A percentile compares a stretch with the other conserved stretches of the same genome.
Evolutionary conservation across 2,888 invertebrate genomes (phyloP).

Genomic region (Blera fallax): DNA sequence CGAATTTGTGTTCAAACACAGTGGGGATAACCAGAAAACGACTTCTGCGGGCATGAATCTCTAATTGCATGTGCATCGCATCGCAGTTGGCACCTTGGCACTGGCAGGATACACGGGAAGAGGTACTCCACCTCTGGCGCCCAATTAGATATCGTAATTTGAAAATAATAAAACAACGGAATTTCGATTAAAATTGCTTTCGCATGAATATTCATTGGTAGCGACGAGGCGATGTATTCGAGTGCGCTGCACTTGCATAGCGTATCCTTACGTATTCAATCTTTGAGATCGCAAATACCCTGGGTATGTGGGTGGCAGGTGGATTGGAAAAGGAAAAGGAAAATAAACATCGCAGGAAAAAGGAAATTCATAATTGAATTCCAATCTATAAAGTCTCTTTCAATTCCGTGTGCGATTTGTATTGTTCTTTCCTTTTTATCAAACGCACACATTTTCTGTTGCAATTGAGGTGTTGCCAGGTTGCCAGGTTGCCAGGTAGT

Average conservation of each 20-base stretch:
- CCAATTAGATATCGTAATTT: slow-evolving; percentile 39
- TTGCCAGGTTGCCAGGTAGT: neutral
- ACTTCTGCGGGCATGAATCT: neutral
- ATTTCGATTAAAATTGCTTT: slow-evolving; percentile 58
- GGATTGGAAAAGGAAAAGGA: neutral
- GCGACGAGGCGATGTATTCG: neutral
- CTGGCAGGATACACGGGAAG: neutral
- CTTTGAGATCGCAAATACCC: slow-evolving; percentile 4
- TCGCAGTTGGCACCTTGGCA: neutral
- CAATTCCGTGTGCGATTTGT: slow-evolving; percentile 22
- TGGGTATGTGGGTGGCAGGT: neutral
- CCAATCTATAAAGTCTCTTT: slow-evolving; percentile 48
- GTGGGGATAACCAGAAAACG: slow-evolving; percentile 17
- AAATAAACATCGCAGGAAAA: slow-evolving; percentile 17
- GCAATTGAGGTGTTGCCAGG: neutral
- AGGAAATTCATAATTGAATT: slow-evolving; percentile 62
- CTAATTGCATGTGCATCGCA: slow-evolving; percentile 31
- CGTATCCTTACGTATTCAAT: slow-evolving; percentile 11
- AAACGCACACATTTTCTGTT: neutral
- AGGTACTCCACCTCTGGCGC: neutral
- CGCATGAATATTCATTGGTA: slow-evolving; percentile 62
- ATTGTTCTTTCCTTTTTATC: neutral
- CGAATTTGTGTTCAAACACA: slow-evolving; percentile 38
- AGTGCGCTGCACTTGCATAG: slow-evolving; percentile 4
- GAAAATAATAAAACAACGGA: slow-evolving; percentile 52